Conservation (phyloP, 2,797 vertebrate species). For the Gymnothorax reevesii region DNA sequence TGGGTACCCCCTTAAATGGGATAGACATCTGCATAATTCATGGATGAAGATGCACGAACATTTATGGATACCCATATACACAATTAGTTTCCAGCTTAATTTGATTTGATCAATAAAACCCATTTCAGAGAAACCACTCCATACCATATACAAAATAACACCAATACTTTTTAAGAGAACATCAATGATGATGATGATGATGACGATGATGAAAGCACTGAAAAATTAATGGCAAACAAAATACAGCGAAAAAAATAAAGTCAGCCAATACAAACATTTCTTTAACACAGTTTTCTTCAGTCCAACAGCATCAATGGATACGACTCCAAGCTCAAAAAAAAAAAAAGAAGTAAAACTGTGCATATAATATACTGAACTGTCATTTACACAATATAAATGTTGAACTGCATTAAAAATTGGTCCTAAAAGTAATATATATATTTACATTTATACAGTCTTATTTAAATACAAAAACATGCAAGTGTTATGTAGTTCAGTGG, state of each 20-base stretch:
- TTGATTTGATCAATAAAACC: constrained; percentile 61
- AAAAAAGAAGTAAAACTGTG: constrained; percentile 58
- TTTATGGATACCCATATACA: constrained; percentile 55
- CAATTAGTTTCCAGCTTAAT: constrained; percentile 43
- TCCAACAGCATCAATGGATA: constrained; percentile 57
- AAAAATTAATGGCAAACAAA: constrained; percentile 48
- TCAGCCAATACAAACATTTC: constrained; percentile 50
- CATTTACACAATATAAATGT: constrained; percentile 79
- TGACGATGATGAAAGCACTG: constrained; percentile 46
- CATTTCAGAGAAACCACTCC: constrained; percentile 64
- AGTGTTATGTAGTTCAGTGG: constrained; percentile 72
- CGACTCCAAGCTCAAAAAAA: constrained; percentile 40
- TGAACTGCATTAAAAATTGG: constrained; percentile 78
- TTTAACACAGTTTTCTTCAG: constrained; percentile 66
- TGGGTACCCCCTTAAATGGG: constrained; percentile 18
- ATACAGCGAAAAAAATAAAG: constrained; percentile 53
- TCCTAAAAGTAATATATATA: constrained; percentile 77
- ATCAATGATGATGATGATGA: constrained; percentile 59
- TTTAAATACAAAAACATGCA: constrained; percentile 84
- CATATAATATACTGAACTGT: constrained; percentile 76
- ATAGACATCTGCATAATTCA: constrained; percentile 61
- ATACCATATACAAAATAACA: constrained; percentile 69
- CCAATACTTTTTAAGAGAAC: constrained; percentile 66
- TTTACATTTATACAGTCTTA: constrained; percentile 79
- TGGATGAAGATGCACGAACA: constrained; percentile 57